Conservation (phyloP, 2,888 invertebrate species). For the Cyclophora albipunctata region DNA sequence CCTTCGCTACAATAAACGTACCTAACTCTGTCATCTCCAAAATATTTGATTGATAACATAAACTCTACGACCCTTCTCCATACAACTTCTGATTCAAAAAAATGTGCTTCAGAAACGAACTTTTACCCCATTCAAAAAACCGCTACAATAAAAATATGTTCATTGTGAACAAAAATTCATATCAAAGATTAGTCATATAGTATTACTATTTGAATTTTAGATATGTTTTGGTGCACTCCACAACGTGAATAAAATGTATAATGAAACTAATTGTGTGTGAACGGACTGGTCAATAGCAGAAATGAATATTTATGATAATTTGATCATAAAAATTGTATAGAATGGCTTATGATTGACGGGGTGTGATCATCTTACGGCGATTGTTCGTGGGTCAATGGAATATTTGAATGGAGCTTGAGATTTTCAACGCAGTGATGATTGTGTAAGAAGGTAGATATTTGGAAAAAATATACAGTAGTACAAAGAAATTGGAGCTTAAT, state of each 20-base stretch:
- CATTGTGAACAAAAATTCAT: conserved; percentile 59
- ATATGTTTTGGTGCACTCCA: conserved; percentile 54
- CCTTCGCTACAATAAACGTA: no score
- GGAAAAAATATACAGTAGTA: no score
- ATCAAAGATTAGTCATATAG: conserved; percentile 58
- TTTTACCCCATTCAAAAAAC: conserved; percentile 20
- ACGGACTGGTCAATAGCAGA: conserved; percentile 36
- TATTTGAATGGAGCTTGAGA: no score
- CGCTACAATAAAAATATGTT: conserved; percentile 61
- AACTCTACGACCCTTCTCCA: no score
- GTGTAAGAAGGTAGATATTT: no score
- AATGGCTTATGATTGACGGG: conserved; percentile 38
- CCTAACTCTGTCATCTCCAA: no score
- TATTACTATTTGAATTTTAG: conserved; percentile 65
- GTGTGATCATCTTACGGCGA: conserved; percentile 4
- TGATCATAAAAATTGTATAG: conserved; percentile 27
- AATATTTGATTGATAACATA: no score
- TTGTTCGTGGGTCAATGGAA: no score
- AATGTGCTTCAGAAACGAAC: no score
- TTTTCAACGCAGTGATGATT: no score
- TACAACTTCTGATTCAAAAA: no score
- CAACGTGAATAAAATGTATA: conserved; percentile 50
- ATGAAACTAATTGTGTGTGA: conserved; percentile 74
- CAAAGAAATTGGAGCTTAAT: no score
- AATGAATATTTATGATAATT: conserved; percentile 65